Base-by-base conservation (phyloP, 2,113 vertebrate species). In the Podarcis cretensis region DNA sequence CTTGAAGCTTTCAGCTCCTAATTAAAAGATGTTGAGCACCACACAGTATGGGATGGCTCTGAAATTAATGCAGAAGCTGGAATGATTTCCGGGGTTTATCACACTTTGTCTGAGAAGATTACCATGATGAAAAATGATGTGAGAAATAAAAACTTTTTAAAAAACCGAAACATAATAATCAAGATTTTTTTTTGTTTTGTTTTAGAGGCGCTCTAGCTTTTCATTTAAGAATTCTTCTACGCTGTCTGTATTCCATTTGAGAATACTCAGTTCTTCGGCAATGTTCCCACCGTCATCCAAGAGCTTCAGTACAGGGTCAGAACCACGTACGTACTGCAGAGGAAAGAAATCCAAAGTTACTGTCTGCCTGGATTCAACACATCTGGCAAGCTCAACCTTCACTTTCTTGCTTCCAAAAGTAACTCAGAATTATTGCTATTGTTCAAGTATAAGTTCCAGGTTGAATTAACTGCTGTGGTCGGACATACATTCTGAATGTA, bases 191-290 rank as follows among this genome's bases (percentile, higher is more conserved):
- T 43, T 27, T 48, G 5, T 43, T 57, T 14, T 40, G 79, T 86
- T 94, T 97, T 99, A 99, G 90, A 99, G 92, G 77, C 97, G 98
- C 4, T 99, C 98, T 92, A 99, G 94, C 93, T 99, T 99, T 95
- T 99, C 99, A 93, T 98, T 98, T 30, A 99, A 95, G 93, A 99
- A 99, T 96, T 99, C 99, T 95, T 99, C 99, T 54, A 99, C 99
- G 0, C 99, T 99, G 96, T 99, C 99, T 5, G 99, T 99, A 95
- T 99, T 99, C 99, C 99, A 99, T 92, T 99, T 99, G 95, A 99
- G 98, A 97, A 99, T 99, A 98, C 99, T 99, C 89, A 99, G 97
- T 78, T 99, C 99, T 95, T 99, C 99, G 91, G 98, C 98, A 75
- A 99, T 99, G 98, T 99, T 99, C 98, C 99, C 99, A 82, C 90